phyloP scores from a whole-genome alignment of 2,888 invertebrate genomes.

The Onchidella celtica region DNA sequence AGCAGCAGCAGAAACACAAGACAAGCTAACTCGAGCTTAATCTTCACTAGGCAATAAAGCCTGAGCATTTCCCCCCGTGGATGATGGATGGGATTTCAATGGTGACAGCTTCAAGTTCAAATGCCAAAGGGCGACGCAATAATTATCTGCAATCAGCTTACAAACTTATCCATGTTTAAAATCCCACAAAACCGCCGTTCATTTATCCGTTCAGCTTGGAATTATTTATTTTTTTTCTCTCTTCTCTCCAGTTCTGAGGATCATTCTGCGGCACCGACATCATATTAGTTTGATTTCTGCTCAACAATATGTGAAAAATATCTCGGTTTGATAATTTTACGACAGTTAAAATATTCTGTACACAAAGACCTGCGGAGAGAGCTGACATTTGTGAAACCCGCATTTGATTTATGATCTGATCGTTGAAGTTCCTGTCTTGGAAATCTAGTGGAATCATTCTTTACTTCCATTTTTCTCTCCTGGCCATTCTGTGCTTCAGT shows the following conservation, averaged over 20 bases:
- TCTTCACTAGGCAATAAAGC: background rate
- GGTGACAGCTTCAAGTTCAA: constrained; percentile 7
- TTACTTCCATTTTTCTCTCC: background rate
- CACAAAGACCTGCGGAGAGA: constrained; percentile 1
- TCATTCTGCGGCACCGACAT: too few relatives aligned
- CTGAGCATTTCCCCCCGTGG: background rate
- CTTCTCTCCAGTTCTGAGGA: too few relatives aligned
- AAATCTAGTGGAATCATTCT: constrained; percentile 25
- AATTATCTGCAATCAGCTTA: background rate
- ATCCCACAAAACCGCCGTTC: background rate
- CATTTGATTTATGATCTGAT: constrained; percentile 7
- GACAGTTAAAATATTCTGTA: background rate
- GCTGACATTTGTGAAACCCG: background rate
- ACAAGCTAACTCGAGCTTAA: background rate
- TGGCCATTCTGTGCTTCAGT: background rate
- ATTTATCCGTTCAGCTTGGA: background rate
- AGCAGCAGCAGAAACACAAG: background rate
- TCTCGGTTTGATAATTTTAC: background rate
- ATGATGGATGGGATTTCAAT: constrained; percentile 2
- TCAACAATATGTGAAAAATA: background rate
- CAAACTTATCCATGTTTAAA: constrained; percentile 1
- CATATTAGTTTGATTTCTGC: background rate
- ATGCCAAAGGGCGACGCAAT: background rate
- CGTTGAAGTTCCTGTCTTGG: background rate
- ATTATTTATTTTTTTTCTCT: too few relatives aligned